Base-by-base conservation (phyloP, 2,888 invertebrate genomes). In the Leptinotarsa peninsularis region DNA sequence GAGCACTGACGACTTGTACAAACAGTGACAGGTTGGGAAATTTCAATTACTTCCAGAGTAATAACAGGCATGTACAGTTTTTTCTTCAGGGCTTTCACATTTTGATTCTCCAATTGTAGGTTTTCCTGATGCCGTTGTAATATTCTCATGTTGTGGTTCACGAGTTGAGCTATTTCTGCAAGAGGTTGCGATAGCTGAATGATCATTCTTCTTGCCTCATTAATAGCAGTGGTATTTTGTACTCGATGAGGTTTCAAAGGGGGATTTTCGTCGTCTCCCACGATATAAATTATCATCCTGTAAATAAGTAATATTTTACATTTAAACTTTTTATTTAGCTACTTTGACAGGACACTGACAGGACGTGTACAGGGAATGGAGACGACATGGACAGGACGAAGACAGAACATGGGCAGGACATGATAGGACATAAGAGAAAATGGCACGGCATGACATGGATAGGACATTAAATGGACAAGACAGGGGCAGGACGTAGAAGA, bases 171-270 rank as follows among this genome's bases (percentile, higher is more conserved):
- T 67, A 87, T 86, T 71, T 87, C 87, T 4, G 86, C 86, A 73
- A 88, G 78, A 1, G 88, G 88, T 76, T 85, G 83, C 0, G 86
- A 81, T 43, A 88, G 72, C 21, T 87, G 83, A 49, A 83, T 78
- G 50, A 88, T 86, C 17, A 85, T 74, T 68, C 85, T 81, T n/a
- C 87, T 77, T 2, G 86, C 86, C 75, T 87, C 85, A 63, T 87
- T 87, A 0, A 87, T 80, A 5, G 85, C 85, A 17, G 84, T 74
- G 2, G 87, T 87, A 63, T 84, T 84, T 70, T 83, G 79, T 4
- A 87, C 83, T 56, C 79, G 75, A 70, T 87, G 87, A 0, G 88
- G 87, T 63, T 76, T 76, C 18, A 87, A 74, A 10, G 82, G 77
- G 21, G 63, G 68, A 17, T 77, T 78, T 10, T 78, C 70, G 4